Conservation (phyloP, 2,113 vertebrate genomes). For the Charadrius vociferus region DNA sequence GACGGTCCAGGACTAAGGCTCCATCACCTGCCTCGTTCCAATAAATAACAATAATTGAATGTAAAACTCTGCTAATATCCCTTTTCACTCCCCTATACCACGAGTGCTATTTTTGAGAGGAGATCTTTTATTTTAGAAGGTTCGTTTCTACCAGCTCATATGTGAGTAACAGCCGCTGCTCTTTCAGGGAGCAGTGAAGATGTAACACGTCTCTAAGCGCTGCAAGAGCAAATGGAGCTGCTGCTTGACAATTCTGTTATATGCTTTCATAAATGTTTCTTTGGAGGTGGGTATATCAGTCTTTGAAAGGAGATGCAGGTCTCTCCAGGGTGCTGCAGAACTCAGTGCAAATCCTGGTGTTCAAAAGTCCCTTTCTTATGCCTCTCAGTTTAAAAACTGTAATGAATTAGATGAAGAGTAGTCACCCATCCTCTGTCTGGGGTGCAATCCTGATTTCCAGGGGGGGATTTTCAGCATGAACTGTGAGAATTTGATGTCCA, state of each 20-base stretch:
- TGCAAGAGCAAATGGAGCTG: background rate
- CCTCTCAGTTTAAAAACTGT: background rate
- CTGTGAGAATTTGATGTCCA: background rate
- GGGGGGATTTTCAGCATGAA: background rate
- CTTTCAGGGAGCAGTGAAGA: background rate
- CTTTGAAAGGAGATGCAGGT: background rate
- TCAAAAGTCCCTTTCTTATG: background rate
- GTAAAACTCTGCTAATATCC: background rate
- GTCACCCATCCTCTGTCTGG: background rate
- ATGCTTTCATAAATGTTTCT: background rate
- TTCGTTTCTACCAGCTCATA: background rate
- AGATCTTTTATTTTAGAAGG: background rate
- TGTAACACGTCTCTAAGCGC: background rate
- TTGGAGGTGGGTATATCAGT: background rate
- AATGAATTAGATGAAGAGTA: background rate
- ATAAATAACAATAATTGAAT: background rate
- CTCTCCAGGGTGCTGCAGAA: background rate
- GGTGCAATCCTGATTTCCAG: background rate
- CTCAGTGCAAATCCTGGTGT: background rate
- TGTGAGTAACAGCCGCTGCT: background rate
- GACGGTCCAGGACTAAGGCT: background rate
- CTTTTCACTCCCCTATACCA: background rate
- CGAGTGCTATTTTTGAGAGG: background rate
- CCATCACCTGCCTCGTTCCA: background rate
- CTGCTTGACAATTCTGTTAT: background rate